Conservation (phyloP, 30 jellyfish, hydroid and myxozoan genomes). For the Hydractinia symbiolongicarpus region DNA sequence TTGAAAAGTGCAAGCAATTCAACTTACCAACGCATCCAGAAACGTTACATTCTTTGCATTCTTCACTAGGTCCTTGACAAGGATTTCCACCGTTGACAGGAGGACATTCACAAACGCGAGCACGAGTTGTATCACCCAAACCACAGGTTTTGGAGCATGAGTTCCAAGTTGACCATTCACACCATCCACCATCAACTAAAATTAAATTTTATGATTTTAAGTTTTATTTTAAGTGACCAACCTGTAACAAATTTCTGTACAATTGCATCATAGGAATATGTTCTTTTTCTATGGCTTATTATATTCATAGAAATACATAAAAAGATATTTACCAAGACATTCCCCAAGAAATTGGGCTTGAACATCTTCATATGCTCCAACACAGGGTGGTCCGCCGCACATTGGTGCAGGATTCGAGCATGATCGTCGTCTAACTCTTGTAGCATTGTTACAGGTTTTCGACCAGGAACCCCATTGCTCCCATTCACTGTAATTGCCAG, state of each 20-base stretch:
- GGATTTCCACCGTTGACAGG: slow-evolving; percentile 68
- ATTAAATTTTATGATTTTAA: background rate
- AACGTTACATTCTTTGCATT: slow-evolving; percentile 44
- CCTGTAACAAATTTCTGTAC: no score
- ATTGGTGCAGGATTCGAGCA: slow-evolving; percentile 31
- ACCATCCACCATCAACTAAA: slow-evolving; percentile 74
- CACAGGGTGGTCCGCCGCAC: slow-evolving; percentile 26
- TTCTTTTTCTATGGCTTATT: no score
- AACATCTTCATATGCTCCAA: background rate
- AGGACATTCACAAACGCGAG: slow-evolving; percentile 75
- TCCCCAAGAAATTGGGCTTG: slow-evolving; percentile 5
- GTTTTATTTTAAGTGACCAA: background rate
- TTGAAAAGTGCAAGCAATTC: no score
- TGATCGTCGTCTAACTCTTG: slow-evolving; percentile 8
- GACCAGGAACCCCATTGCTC: slow-evolving; percentile 22
- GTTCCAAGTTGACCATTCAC: slow-evolving; percentile 84
- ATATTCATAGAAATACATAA: background rate
- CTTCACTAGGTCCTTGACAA: slow-evolving; percentile 67
- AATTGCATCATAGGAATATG: no score
- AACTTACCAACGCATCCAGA: slow-evolving; percentile 70
- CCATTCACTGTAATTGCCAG: slow-evolving; percentile 26
- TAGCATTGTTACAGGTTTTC: slow-evolving; percentile 23
- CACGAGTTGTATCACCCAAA: slow-evolving; percentile 63
- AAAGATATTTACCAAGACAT: slow-evolving; percentile 23
- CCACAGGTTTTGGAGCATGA: slow-evolving; percentile 88